Conservation (phyloP, 2,797 vertebrate species). For the Gallirallus australis region DNA sequence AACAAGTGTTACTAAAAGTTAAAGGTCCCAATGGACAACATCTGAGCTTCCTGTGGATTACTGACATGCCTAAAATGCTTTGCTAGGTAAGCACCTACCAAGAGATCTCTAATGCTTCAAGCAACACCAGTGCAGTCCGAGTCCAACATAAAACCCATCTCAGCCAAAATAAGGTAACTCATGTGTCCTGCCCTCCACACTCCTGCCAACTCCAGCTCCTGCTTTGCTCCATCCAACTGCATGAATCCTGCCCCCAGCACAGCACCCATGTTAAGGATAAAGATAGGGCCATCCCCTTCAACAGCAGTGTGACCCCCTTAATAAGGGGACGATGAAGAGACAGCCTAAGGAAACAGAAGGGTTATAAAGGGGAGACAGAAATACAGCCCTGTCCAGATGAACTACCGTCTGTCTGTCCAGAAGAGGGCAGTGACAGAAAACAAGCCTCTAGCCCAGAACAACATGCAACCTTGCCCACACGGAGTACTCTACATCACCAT, state of each 20-base stretch:
- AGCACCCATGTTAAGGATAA: neutral
- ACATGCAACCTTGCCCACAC: neutral
- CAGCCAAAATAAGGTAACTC: neutral
- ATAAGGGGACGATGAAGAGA: neutral
- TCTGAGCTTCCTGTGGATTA: neutral
- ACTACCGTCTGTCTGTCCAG: neutral
- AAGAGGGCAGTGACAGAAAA: neutral
- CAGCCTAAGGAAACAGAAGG: neutral
- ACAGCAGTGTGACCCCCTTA: neutral
- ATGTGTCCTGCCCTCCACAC: accelerated
- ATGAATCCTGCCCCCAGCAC: neutral
- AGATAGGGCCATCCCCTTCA: neutral
- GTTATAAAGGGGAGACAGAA: neutral
- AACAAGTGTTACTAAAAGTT: neutral
- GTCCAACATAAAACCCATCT: neutral
- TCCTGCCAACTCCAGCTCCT: neutral
- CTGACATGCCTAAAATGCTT: neutral
- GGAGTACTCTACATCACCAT: neutral
- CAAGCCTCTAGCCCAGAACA: neutral
- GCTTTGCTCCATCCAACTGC: neutral
- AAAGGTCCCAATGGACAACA: neutral
- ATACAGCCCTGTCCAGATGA: neutral
- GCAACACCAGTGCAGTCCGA: neutral
- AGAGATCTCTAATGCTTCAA: neutral
- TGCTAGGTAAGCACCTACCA: neutral